These are phyloP conservation scores for Rotaria socialis DNA, from an alignment of 2,888 invertebrate species.

Conservation along the genomic window DNA sequence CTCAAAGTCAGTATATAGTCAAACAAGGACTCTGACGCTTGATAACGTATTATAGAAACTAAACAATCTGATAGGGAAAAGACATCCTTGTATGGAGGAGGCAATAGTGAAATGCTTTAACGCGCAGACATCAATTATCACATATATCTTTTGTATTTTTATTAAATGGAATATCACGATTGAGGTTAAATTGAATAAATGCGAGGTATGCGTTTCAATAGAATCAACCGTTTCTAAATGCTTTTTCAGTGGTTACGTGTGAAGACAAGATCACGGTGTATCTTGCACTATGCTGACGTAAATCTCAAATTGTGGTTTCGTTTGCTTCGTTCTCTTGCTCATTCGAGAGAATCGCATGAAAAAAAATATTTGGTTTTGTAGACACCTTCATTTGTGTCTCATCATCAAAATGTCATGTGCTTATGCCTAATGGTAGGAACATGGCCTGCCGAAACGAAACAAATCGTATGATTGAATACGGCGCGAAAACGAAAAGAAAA, in stretches of 20 bases:
- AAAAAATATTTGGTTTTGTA: background rate
- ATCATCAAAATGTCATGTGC: background rate
- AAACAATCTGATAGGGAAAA: too few relatives aligned
- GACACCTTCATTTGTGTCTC: slow-evolving; percentile 11
- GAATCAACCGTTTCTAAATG: background rate
- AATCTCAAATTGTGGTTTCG: background rate
- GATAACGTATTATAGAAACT: too few relatives aligned
- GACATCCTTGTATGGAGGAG: too few relatives aligned
- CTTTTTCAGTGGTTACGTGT: background rate
- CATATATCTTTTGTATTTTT: background rate
- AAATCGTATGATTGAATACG: slow-evolving; percentile 1
- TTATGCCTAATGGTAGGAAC: background rate
- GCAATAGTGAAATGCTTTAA: background rate
- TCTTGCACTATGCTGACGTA: background rate
- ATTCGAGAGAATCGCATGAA: background rate
- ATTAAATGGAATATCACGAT: background rate
- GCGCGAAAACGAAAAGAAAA: background rate
- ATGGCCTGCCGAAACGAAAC: background rate
- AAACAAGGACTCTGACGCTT: too few relatives aligned
- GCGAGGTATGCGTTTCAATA: background rate
- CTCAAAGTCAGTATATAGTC: too few relatives aligned
- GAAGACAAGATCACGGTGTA: background rate
- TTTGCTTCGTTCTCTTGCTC: background rate
- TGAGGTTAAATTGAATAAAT: background rate
- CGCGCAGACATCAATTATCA: background rate